Evolutionary conservation across 2,797 vertebrate genomes (phyloP), one percentile per base, ranked within the genome.

Genomic region (Borostomias antarcticus): DNA sequence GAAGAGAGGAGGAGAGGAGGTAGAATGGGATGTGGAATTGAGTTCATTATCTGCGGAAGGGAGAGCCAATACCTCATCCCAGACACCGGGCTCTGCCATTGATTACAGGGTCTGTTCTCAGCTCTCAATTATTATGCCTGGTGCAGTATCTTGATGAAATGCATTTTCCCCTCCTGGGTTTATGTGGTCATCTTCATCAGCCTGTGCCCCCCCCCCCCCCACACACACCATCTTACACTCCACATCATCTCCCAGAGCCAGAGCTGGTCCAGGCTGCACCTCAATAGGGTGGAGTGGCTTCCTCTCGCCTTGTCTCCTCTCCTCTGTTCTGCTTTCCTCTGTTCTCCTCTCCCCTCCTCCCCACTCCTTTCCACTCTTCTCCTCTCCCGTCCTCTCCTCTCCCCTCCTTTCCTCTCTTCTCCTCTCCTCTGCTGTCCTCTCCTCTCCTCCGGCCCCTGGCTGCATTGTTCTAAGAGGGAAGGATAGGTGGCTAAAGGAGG

Each of bases 1-100:
- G 70, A 47, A 66, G 62, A 76, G 37, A 45, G 57, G 33, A 9
- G 26, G 59, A n/a, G 37, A 59, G 72, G 70, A 63, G 51, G 68
- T 53, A 19, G 32, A 53, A 40, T 29, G n/a, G 64, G 69, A 81
- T 80, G 70, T 68, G 26, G 70, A 40, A 62, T 30, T 62, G 59
- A 21, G 59, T 62, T 26, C 25, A 30, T 62, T 63, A 69, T 53
- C 40, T 72, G 68, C 62, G 62, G 35, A 43, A 6, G 57, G 19
- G 37, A 43, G 32, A 63, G 57, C 15, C 50, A 59, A 64, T 73
- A 62, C 59, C 48, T 69, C 60, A 73, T 52, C 58, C 28, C 45
- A 37, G 66, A 60, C 28, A 29, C 58, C 32, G 61, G 25, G 48
- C 25, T 48, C 43, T 30, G 9, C 17, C 47, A 59, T 53, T 68